These are phyloP conservation scores for Halisarca cf. caerulea DNA, from an alignment of 37 sponge, comb jelly and placozoan genomes.

Conservation along the genomic window DNA sequence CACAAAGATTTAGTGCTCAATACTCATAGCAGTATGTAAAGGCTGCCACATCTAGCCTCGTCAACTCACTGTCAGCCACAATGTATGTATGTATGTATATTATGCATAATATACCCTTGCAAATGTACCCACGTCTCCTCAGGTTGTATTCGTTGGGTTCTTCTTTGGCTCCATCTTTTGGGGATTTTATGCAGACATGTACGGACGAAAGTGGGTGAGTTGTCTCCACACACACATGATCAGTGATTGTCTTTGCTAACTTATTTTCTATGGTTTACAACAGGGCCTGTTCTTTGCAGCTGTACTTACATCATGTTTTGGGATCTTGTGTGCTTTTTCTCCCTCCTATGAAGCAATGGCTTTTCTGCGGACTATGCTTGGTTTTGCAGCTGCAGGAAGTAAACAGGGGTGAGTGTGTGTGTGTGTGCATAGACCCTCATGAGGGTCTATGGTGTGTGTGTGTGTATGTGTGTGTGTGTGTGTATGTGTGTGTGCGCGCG, in stretches of 20 bases:
- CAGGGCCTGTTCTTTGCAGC: constrained; percentile 17
- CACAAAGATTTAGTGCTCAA: not conserved
- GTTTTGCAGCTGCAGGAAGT: constrained; percentile 31
- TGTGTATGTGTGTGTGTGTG: no score
- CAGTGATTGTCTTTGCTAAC: not conserved
- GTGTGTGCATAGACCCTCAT: no score
- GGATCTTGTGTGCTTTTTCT: constrained; percentile 44
- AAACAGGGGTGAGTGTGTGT: constrained; percentile 30
- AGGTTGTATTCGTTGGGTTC: constrained; percentile 32
- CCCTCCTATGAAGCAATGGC: constrained; percentile 31
- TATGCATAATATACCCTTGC: not conserved
- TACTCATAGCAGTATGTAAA: not conserved
- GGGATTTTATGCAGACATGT: constrained; percentile 17
- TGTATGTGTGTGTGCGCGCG: no score
- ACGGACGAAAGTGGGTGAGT: constrained; percentile 31
- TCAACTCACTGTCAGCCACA: no score
- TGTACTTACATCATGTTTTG: not conserved
- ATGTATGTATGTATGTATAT: no score
- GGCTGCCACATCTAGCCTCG: not conserved
- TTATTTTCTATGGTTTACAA: not conserved
- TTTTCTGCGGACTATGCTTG: constrained; percentile 24
- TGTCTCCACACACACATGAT: not conserved
- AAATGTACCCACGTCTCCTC: not conserved
- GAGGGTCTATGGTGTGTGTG: no score
- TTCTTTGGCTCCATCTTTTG: constrained; percentile 3